Evolutionary conservation across 2,888 invertebrate species (phyloP).

Genomic region (Elmis aenea): DNA sequence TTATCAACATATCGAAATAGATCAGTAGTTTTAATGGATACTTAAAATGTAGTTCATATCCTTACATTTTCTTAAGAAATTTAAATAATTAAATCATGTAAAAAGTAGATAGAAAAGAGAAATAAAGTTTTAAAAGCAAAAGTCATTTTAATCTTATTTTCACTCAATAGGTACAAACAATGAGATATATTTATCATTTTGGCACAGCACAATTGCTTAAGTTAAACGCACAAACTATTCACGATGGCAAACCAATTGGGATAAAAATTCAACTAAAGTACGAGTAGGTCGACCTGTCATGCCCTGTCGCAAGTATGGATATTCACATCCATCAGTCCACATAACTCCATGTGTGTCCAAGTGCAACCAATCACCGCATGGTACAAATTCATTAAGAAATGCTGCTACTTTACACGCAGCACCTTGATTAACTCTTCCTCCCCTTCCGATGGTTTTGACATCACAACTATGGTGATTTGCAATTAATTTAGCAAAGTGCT

Average conservation of each 20-base stretch:
- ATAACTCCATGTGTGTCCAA: conserved; percentile 76
- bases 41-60: too few relatives aligned
- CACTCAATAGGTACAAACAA: too few relatives aligned
- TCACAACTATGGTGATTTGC: conserved; percentile 49
- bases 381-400: conserved; percentile 67
- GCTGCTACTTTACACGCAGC: conserved; percentile 77
- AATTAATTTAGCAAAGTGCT: conserved; percentile 60
- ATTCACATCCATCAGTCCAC: conserved; percentile 59
- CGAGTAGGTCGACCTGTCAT: conserved; percentile 77
- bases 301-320: conserved; percentile 57
- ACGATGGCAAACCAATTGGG: conserved; percentile 52
- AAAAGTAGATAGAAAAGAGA: too few relatives aligned
- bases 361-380: conserved; percentile 72
- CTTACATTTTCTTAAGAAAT: too few relatives aligned
- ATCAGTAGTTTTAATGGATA: too few relatives aligned
- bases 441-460: conserved; percentile 52
- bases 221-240: too few relatives aligned
- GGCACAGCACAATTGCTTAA: too few relatives aligned
- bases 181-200: too few relatives aligned
- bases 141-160: too few relatives aligned
- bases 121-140: too few relatives aligned
- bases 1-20: too few relatives aligned
- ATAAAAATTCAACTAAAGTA: conserved; percentile 67
- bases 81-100: too few relatives aligned
- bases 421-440: conserved; percentile 52